Evolutionary conservation across 2,113 vertebrate species (phyloP).

Genomic region (Mesembrinibis cayennensis): DNA sequence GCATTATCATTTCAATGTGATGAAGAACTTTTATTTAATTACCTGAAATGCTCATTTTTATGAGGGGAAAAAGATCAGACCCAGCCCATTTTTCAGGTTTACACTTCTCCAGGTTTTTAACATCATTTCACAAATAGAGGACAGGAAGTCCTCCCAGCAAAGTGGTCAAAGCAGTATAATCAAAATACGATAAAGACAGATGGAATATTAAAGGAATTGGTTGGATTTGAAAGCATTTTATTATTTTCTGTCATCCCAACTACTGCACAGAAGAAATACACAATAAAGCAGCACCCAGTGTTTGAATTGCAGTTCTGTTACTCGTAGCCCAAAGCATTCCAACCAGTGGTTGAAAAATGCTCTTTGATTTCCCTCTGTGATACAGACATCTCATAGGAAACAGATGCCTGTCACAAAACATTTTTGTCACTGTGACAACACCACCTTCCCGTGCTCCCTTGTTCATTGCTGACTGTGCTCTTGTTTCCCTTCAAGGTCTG

Average conservation of each 20-base stretch:
- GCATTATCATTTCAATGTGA: conserved; percentile 79
- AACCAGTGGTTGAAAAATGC: conserved; percentile 82
- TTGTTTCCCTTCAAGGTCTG: conserved; percentile 99
- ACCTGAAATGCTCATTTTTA: conserved; percentile 73
- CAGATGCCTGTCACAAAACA: conserved; percentile 85
- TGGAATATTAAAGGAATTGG: conserved; percentile 46
- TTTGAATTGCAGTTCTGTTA: conserved; percentile 64
- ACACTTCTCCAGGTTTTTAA: conserved; percentile 56
- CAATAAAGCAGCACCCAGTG: conserved; percentile 50
- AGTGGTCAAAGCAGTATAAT: conserved; percentile 21
- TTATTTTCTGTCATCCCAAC: conserved; percentile 44
- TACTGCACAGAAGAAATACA: conserved; percentile 50
- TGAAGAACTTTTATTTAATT: conserved; percentile 70
- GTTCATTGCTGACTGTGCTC: conserved; percentile 99
- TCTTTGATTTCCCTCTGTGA: conserved; percentile 77
- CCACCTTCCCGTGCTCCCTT: conserved; percentile 91
- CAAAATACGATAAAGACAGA: conserved; percentile 30
- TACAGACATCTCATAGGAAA: conserved; percentile 85
- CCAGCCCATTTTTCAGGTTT: conserved; percentile 80
- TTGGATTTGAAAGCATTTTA: conserved; percentile 69
- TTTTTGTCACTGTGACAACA: conserved; percentile 85
- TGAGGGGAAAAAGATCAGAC: conserved; percentile 88
- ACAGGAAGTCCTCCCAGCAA: conserved; percentile 42
- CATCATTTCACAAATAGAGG: conserved; percentile 45
- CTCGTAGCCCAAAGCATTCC: conserved; percentile 83